Percentiles rank a stretch among this genome's conserved stretches.
Conservation (phyloP, 2,797 vertebrate genomes). For the Halcyon chelicuti region DNA sequence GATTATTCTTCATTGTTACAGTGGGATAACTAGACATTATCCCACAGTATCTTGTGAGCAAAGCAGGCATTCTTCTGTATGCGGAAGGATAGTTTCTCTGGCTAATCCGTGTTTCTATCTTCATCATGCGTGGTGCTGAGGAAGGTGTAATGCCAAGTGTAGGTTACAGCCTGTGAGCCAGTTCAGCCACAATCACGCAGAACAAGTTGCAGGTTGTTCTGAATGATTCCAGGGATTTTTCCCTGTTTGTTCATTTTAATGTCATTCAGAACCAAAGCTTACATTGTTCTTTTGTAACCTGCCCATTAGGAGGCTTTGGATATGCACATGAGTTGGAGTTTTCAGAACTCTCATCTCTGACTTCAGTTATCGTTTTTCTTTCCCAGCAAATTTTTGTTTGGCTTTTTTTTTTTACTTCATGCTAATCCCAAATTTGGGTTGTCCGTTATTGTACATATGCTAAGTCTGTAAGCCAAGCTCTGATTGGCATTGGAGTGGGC, state of each 20-base stretch:
- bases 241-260: neutral
- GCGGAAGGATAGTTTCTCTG: neutral
- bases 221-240: neutral
- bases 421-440: neutral
- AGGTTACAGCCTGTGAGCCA: neutral
- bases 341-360: neutral
- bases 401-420: neutral
- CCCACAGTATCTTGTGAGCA: neutral
- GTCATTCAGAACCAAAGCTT: neutral
- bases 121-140: neutral
- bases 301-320: neutral
- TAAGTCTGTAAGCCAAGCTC: neutral
- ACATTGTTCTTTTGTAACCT: neutral
- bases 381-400: neutral
- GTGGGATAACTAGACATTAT: neutral
- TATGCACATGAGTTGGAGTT: neutral
- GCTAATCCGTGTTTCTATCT: neutral
- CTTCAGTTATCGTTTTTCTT: neutral
- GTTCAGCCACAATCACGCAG: accelerated
- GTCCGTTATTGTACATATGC: neutral
- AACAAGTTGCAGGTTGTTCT: neutral
- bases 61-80: neutral
- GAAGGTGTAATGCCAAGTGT: neutral
- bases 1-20: neutral
- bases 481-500: neutral